Evolutionary conservation across 2,113 vertebrate species (phyloP).

Genomic region (Dromas ardeola): DNA sequence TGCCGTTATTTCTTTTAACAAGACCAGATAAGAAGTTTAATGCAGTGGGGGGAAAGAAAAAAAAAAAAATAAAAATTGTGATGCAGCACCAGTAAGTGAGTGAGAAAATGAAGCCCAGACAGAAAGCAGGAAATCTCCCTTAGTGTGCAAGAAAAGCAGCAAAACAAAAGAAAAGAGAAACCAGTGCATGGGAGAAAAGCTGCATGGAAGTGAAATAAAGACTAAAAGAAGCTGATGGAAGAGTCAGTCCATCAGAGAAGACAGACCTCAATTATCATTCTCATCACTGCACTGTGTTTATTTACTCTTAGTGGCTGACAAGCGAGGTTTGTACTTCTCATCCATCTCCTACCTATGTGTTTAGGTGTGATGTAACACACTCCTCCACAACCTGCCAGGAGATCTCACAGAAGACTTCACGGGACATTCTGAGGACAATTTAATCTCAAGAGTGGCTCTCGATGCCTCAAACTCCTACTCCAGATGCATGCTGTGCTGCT

Average conservation of each 20-base stretch:
- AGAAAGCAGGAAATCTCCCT: neutral
- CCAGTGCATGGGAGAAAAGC: neutral
- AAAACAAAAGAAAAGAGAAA: neutral
- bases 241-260: neutral
- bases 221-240: neutral
- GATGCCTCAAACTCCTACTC: neutral
- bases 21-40: neutral
- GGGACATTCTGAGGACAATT: neutral
- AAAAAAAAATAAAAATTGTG: neutral
- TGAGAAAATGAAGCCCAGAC: neutral
- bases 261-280: neutral
- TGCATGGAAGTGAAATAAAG: neutral
- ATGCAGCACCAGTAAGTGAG: neutral
- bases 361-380: neutral
- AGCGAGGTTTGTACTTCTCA: neutral
- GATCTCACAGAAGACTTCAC: neutral
- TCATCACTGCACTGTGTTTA: neutral
- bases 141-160: fast-evolving
- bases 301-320: neutral
- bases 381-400: neutral
- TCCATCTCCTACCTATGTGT: neutral
- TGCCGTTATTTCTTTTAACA: neutral
- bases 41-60: too few species aligned
- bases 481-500: neutral
- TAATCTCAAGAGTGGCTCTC: neutral